Base-by-base conservation (phyloP, 2,797 vertebrate genomes). In the Tangara arthus region DNA sequence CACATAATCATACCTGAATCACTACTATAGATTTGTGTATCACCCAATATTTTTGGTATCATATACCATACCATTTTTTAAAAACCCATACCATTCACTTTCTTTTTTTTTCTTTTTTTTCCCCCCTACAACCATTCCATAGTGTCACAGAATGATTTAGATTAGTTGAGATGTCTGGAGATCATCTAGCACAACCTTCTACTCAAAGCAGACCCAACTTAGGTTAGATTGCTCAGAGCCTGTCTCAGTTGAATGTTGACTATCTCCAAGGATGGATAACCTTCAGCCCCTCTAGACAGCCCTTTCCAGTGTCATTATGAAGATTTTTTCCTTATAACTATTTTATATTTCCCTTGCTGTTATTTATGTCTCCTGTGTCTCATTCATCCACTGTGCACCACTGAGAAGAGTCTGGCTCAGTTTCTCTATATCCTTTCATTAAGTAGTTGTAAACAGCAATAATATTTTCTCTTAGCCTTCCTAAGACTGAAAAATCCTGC, bases 291-390 rank as follows among this genome's bases (percentile, higher is more conserved):
- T 83, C 65, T 37, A 59, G 69, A 61, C 5, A 75, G 53, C 35
- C 35, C 2, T 5, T 93, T 91, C 50, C 50, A 61, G 23, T 39
- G 39, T 52, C 24, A 71, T 60, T 39, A 85, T 13, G 37, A 80
- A 56, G 8, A 73, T 24, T 42, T 92, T 90, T 50, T 44, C 53
- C 65, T 83, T 81, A 28, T 39, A 81, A 59, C 24, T 59, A 32
- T 86, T 93, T 72, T 55, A 12, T 78, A 81, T 86, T 91, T 94
- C 69, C 55, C 69, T 91, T 75, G 76, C 12, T 82, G 22, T 78
- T 81, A 68, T 57, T 85, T 93, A 35, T 75, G 35, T 71, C 82
- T 72, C 79, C 64, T 52, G 47, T 75, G 87, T 77, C 69, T 90
- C 85, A 76, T 96, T 88, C 50, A 86, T 94, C 42, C 50, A 32